Base-by-base conservation (phyloP, 2,888 invertebrate species). In the Agonopterix subpropinquella region DNA sequence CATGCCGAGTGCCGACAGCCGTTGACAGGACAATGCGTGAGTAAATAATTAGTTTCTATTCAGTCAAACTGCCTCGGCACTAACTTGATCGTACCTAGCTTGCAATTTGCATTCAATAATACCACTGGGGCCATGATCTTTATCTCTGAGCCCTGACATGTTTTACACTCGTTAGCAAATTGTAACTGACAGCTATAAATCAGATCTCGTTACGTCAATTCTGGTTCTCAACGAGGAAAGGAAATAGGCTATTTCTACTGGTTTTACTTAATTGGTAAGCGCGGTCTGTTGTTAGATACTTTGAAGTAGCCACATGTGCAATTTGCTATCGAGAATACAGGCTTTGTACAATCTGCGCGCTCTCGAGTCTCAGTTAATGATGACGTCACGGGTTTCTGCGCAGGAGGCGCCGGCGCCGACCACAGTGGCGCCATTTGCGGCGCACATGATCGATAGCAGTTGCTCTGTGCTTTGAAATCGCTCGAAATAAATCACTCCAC, bases 81-180 rank as follows among this genome's bases (percentile, higher is more conserved):
- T 61, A 67, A 67, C 43, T 49, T 44, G 47, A 52, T 65, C 67
- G 67, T 59, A 28, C 28, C 28, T 28, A 28, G 28, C 28, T 5
- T 28, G 28, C 28, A 28, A 28, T 84, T 83, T 81, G 75, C 77
- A 81, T 83, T 81, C 76, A 81, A 81, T 83, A 79, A 74, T 70
- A 70, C 66, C 58, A 66, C 62, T 64, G 57, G 65, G 70, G 67
- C 70, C 71, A 53, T 67, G 81, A 84, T 84, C 77, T 76, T 83
- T 84, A 82, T 62, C 50, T 61, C 59, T 57, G 61, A 73, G 62
- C 73, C 68, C 73, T 71, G 77, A 75, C 77, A 74, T 73, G 77
- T 75, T 76, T 73, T 73, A 73, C 78, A 80, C 76, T 79, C 74
- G 79, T 80, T 82, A 80, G 78, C 80, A 82, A 82, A 85, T 83